These are phyloP conservation scores for Yponomeuta evonymella DNA, from an alignment of 2,888 invertebrate species.

Conservation along the genomic window DNA sequence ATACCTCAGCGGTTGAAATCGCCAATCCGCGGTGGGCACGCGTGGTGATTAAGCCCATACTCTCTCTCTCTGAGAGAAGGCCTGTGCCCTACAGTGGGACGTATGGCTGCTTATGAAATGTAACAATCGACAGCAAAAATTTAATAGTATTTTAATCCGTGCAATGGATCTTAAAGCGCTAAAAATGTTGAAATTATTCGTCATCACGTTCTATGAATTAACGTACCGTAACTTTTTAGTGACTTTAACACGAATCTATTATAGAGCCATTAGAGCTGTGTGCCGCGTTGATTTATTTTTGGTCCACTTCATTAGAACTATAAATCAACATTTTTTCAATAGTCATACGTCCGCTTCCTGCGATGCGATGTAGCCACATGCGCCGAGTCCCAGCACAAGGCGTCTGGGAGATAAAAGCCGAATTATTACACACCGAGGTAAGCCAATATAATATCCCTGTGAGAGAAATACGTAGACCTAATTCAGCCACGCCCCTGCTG, in stretches of 20 bases:
- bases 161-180: not conserved
- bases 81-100: no score
- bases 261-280: constrained; percentile 26
- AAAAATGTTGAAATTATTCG: constrained; percentile 7
- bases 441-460: not conserved
- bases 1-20: no score
- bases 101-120: no score
- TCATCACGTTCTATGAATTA: constrained; percentile 18
- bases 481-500: no score
- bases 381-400: constrained; percentile 22
- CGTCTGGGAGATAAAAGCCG: constrained; percentile 1
- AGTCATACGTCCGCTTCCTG: constrained; percentile 34
- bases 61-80: no score
- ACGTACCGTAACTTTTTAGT: constrained; percentile 31
- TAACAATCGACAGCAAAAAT: no score
- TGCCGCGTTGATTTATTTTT: constrained; percentile 37
- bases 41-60: no score
- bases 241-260: constrained; percentile 36
- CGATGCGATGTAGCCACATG: constrained; percentile 29
- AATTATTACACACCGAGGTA: not conserved
- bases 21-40: no score
- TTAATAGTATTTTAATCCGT: not conserved
- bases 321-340: constrained; percentile 38
- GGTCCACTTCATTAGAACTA: constrained; percentile 37
- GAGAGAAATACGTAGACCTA: no score